phyloP scores from a whole-genome alignment of 2,888 invertebrate species.

The Pheosia gnoma region DNA sequence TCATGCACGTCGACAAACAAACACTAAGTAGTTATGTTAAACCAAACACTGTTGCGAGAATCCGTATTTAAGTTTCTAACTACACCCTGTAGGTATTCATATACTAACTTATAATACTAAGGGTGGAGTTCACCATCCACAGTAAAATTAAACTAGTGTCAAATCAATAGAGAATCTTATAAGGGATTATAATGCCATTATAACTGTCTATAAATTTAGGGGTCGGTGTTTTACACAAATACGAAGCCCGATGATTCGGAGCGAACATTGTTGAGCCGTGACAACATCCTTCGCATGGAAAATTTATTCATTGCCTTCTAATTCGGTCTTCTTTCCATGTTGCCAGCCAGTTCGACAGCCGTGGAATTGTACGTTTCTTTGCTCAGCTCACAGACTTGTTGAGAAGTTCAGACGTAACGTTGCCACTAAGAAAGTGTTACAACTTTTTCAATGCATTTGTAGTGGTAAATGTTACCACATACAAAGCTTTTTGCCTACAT shows the following conservation, averaged over 20 bases:
- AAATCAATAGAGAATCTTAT: too few species aligned
- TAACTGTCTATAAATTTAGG: too few species aligned
- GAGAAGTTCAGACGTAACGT: too few species aligned
- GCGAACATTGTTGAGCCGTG: conserved; percentile 24
- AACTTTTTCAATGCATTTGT: too few species aligned
- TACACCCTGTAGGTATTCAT: not conserved
- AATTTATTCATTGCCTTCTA: conserved; percentile 55
- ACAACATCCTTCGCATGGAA: conserved; percentile 38
- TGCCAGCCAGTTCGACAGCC: conserved; percentile 5
- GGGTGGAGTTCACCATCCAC: too few species aligned
- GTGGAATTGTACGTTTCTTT: conserved; percentile 2
- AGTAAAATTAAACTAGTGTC: too few species aligned
- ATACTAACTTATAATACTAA: too few species aligned
- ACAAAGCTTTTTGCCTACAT: too few species aligned
- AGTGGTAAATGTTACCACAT: too few species aligned
- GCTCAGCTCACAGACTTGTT: not conserved
- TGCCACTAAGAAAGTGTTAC: too few species aligned
- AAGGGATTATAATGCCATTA: too few species aligned
- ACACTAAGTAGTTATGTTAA: not conserved
- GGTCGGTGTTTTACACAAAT: not conserved
- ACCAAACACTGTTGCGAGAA: not conserved
- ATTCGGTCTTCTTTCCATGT: conserved; percentile 40
- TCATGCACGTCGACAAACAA: not conserved
- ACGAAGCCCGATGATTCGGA: conserved; percentile 9
- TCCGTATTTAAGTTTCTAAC: not conserved